phyloP scores from a whole-genome alignment of 92 coral and sea anemone genomes.

The Actinernus sp. region DNA sequence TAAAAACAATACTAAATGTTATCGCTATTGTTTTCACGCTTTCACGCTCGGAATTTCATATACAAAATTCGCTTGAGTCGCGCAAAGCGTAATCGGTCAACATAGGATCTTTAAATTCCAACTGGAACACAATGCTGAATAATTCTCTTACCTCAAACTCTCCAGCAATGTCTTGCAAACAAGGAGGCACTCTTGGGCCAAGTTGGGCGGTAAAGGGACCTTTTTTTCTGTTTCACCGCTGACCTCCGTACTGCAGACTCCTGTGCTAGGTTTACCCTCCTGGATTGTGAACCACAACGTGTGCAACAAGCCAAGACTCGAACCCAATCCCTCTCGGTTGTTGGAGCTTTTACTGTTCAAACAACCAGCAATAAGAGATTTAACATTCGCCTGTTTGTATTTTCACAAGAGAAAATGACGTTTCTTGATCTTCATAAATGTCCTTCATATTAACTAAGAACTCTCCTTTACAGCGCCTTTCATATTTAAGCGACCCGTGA shows the following conservation, averaged over 20 bases:
- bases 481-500: no score
- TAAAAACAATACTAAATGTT: no score
- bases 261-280: slow-evolving; percentile 21
- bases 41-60: no score
- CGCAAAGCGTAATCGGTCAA: neutral
- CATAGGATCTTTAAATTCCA: no score
- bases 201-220: slow-evolving; percentile 64
- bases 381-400: no score
- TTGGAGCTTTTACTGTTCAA: neutral
- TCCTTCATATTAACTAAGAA: no score
- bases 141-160: slow-evolving; percentile 41
- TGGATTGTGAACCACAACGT: slow-evolving; percentile 64
- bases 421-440: no score
- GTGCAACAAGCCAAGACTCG: slow-evolving; percentile 48
- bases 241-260: slow-evolving; percentile 13
- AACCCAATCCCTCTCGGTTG: slow-evolving; percentile 3
- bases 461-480: no score
- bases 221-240: slow-evolving; percentile 30
- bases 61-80: no score
- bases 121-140: neutral
- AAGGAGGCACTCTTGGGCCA: slow-evolving; percentile 62
- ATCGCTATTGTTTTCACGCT: no score
- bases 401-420: neutral
- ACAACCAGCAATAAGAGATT: neutral
- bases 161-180: slow-evolving; percentile 73